These are phyloP conservation scores for Halichondria panicea DNA, from an alignment of 37 sponge, comb jelly and placozoan genomes.

Conservation along the genomic window DNA sequence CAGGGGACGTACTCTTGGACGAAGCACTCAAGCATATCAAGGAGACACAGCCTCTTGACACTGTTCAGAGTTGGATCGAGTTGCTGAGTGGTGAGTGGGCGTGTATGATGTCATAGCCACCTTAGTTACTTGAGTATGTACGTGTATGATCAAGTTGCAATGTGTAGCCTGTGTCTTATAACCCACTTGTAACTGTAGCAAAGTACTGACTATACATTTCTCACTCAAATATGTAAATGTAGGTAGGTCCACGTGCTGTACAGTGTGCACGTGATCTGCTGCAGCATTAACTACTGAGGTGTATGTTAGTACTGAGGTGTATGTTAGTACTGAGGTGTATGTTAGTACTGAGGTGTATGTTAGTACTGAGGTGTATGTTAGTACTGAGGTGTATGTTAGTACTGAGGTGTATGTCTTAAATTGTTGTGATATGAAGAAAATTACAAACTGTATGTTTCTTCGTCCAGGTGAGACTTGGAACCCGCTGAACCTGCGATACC, in stretches of 20 bases:
- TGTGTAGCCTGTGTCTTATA: too few relatives aligned
- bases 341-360: background rate
- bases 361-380: background rate
- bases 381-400: background rate
- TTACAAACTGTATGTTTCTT: background rate
- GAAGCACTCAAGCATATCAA: conserved; percentile 94
- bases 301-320: too few relatives aligned
- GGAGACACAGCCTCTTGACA: conserved; percentile 87
- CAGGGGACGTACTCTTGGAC: conserved; percentile 95
- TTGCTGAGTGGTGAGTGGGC: conserved; percentile 88
- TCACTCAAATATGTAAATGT: too few relatives aligned
- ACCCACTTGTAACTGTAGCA: too few relatives aligned
- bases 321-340: background rate
- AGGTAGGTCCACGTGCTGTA: too few relatives aligned
- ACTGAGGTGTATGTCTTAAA: background rate
- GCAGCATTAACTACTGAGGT: too few relatives aligned
- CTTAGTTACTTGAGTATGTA: too few relatives aligned
- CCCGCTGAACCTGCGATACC: conserved; percentile 94
- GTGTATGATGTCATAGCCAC: background rate
- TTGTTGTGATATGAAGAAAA: background rate
- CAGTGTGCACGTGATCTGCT: too few relatives aligned
- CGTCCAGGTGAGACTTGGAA: conserved; percentile 97
- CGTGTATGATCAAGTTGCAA: too few relatives aligned
- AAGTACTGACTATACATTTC: too few relatives aligned
- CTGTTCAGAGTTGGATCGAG: conserved; percentile 94